Conservation (phyloP, 2,888 invertebrate species). For the Epinotia demarniana region DNA sequence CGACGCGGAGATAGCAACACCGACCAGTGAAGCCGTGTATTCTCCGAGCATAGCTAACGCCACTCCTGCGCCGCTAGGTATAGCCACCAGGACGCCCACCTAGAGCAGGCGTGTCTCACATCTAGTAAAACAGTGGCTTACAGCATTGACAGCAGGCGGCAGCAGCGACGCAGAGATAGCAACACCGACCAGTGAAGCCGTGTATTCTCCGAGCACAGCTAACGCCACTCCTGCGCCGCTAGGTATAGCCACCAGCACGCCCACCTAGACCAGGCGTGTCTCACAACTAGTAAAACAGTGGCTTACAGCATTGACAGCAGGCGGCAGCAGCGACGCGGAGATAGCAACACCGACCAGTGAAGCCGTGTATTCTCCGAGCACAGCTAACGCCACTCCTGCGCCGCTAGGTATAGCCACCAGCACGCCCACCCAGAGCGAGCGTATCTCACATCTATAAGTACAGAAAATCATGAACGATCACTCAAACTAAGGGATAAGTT, state of each 20-base stretch:
- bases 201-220: constrained; percentile 91
- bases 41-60: constrained; percentile 91
- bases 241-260: constrained; percentile 89
- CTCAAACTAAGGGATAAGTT: too few relatives aligned
- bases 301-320: constrained; percentile 91
- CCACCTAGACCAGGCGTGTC: constrained; percentile 87
- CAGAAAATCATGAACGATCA: background rate
- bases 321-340: constrained; percentile 91
- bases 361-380: constrained; percentile 91
- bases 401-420: constrained; percentile 91
- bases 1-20: constrained; percentile 93
- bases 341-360: constrained; percentile 93
- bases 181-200: constrained; percentile 91
- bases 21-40: constrained; percentile 90
- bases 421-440: constrained; percentile 88
- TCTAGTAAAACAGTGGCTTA: too few relatives aligned
- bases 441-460: constrained; percentile 84
- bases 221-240: constrained; percentile 92
- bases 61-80: constrained; percentile 91
- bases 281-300: constrained; percentile 79
- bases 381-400: constrained; percentile 90
- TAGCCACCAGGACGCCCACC: too few relatives aligned
- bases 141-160: constrained; percentile 92
- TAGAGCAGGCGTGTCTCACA: too few relatives aligned
- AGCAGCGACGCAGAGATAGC: constrained; percentile 92